Evolutionary conservation across 2,888 invertebrate genomes (phyloP), one percentile per base, ranked within the genome.

Genomic region (Ophion obscuratus): DNA sequence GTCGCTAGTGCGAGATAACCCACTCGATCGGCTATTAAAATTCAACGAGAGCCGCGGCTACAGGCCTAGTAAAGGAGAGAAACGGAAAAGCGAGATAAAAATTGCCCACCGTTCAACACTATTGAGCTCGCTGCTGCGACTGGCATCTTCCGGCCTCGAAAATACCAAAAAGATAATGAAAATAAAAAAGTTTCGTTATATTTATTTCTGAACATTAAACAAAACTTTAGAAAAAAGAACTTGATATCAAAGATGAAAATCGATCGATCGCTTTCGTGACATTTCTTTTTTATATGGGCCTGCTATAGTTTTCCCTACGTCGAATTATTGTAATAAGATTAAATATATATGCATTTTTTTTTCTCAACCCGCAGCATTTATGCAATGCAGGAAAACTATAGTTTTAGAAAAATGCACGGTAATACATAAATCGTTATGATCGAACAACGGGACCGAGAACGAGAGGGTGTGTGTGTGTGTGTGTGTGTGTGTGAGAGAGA

Each of bases 1-100:
- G 53, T 14, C 14, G 14, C 2, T 10, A 57, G 11, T 31, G 71
- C 81, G 78, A 62, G 70, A 70, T 79, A 79, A 70, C 78, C 44
- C 44, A 47, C 68, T 47, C 61, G 44, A 79, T 61, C 68, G 53
- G 70, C 68, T 61, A 62, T 70, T 61, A 70, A 78, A 78, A 78
- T 61, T 36, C 59, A 66, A 71, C 57, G 20, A 64, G 59, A 61
- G 62, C 27, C 61, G 67, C 66, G 47, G 20, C 31, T 9, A 17
- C 47, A 36, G 40, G 40, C 40, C 40, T 40, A n/a, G 62, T 36
- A 17, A 44, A 53, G 53, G 14, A 53, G 11, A 14, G 17, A 53
- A 53, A 53, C 14, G 53, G 14, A 53, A 17, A 53, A 53, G 5
- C 14, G 53, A 53, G 17, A 53, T n/a, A 53, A 14, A 5, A 17